Evolutionary conservation across 1,140 invertebrate species (phyloP).

Genomic region (Hyles vespertilio): DNA sequence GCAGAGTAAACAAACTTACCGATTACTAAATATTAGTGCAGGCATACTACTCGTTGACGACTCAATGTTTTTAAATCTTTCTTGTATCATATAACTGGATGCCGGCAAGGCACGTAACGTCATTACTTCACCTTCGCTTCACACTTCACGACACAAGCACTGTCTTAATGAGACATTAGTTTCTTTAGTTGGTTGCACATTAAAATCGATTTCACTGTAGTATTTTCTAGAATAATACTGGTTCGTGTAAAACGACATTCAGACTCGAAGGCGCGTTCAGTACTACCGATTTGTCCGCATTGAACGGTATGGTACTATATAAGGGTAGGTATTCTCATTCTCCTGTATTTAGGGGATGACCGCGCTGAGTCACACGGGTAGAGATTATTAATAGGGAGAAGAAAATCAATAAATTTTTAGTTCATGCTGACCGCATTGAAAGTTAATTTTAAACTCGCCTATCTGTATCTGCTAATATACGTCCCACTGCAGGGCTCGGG

Average conservation of each 20-base stretch:
- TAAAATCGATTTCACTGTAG: conserved; percentile 40
- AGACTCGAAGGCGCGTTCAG: conserved; percentile 41
- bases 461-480: no score
- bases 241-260: conserved; percentile 60
- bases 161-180: conserved; percentile 38
- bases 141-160: conserved; percentile 49
- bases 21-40: conserved; percentile 67
- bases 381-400: neutral
- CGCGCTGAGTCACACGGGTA: conserved; percentile 29
- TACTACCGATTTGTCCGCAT: conserved; percentile 48
- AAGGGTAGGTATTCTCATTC: conserved; percentile 35
- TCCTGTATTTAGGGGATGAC: conserved; percentile 40
- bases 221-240: conserved; percentile 26
- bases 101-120: conserved; percentile 67
- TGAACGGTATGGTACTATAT: conserved; percentile 41
- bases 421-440: no score
- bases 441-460: no score
- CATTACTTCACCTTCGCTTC: conserved; percentile 63
- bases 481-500: no score
- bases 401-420: no score
- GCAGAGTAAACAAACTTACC: conserved; percentile 43
- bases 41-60: conserved; percentile 59
- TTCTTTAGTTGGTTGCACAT: conserved; percentile 50
- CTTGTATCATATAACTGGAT: conserved; percentile 65
- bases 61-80: conserved; percentile 63